Evolutionary conservation across 2,888 invertebrate species (phyloP).

Genomic region (Zhuqinia jingwanae): DNA sequence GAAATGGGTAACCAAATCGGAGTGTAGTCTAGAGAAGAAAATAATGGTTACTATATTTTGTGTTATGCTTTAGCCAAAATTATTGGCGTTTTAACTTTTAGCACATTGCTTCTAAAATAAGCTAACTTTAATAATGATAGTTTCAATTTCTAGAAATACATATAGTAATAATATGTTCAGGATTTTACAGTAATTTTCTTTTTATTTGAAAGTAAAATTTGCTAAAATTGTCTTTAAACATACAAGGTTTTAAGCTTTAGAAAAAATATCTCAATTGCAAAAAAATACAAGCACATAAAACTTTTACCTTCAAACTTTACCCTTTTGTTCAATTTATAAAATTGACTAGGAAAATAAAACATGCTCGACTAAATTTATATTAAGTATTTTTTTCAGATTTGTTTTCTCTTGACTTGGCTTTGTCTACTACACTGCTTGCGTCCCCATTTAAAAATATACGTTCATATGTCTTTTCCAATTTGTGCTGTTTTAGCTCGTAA

Average conservation of each 20-base stretch:
- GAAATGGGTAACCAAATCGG: constrained; percentile 5
- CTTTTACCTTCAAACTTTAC: no score
- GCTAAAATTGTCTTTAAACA: no score
- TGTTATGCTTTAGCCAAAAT: neutral
- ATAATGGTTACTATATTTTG: no score
- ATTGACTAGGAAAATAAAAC: neutral
- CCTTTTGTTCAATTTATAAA: neutral
- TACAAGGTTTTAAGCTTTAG: neutral
- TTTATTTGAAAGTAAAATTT: no score
- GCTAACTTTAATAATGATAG: neutral
- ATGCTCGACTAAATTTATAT: no score
- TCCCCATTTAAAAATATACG: no score
- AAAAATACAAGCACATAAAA: no score
- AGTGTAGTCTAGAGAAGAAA: neutral
- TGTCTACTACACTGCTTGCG: neutral
- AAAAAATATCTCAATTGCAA: constrained; percentile 24
- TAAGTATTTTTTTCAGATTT: neutral
- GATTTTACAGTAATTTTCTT: no score
- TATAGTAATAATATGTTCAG: no score
- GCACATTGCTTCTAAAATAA: neutral
- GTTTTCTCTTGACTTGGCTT: neutral
- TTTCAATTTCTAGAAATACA: no score
- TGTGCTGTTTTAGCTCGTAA: neutral
- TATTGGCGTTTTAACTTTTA: neutral
- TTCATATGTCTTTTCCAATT: neutral